Conservation (phyloP, 2,797 vertebrate genomes). For the Sebastes hubbsi region DNA sequence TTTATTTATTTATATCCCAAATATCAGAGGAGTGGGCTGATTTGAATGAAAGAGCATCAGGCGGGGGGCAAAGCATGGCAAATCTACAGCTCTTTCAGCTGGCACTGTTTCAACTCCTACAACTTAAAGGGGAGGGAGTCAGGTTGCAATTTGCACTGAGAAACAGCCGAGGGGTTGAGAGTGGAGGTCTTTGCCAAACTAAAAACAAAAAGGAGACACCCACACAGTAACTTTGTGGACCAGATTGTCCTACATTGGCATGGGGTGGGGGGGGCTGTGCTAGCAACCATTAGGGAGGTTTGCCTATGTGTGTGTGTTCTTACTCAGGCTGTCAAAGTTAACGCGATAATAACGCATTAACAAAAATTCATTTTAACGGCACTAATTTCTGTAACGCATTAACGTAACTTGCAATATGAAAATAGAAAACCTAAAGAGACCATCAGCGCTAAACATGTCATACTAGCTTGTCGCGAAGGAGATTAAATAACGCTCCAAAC, state of each 20-base stretch:
- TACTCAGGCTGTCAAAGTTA: background rate
- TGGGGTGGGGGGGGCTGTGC: background rate
- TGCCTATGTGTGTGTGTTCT: background rate
- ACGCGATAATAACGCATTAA: no score
- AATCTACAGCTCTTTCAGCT: conserved; percentile 63
- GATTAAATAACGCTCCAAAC: no score
- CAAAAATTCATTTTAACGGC: no score
- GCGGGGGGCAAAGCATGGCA: conserved; percentile 46
- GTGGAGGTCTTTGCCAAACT: conserved; percentile 58
- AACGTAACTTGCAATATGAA: no score
- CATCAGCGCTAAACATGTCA: no score
- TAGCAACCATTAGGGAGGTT: conserved; percentile 37
- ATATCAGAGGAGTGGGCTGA: conserved; percentile 60
- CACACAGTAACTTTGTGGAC: conserved; percentile 53
- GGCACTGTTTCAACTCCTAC: conserved; percentile 67
- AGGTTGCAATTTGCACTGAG: conserved; percentile 46
- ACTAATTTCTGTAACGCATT: no score
- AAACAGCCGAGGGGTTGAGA: conserved; percentile 56
- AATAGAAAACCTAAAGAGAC: no score
- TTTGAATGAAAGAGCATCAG: conserved; percentile 56
- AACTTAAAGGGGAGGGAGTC: conserved; percentile 48
- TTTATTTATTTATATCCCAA: conserved; percentile 66
- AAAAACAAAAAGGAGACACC: conserved; percentile 55
- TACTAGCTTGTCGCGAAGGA: no score
- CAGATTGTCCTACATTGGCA: conserved; percentile 37